These are phyloP conservation scores for Ardeotis arabs DNA, from an alignment of 2,113 vertebrate genomes.

Conservation along the genomic window DNA sequence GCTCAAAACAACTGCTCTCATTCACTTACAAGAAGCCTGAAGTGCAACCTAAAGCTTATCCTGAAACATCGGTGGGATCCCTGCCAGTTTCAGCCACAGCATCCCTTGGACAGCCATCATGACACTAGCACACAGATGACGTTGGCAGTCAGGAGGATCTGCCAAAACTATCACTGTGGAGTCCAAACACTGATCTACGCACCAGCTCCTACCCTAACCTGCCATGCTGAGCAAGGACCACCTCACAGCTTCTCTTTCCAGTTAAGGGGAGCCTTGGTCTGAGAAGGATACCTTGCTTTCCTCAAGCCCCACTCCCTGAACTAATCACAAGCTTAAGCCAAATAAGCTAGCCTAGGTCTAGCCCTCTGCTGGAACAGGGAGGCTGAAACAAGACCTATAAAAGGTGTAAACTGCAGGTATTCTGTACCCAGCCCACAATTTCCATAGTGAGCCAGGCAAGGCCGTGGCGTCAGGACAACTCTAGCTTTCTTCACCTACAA, in stretches of 20 bases:
- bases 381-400: background rate
- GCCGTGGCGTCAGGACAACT: background rate
- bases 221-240: background rate
- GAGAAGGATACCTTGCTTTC: background rate
- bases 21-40: background rate
- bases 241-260: background rate
- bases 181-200: background rate
- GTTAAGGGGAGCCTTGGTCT: background rate
- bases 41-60: background rate
- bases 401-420: background rate
- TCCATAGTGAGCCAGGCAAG: background rate
- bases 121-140: background rate
- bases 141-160: background rate
- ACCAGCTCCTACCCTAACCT: background rate
- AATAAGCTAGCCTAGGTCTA: background rate
- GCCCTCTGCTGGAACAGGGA: background rate
- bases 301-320: background rate
- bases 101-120: background rate
- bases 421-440: background rate
- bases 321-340: background rate
- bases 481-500: background rate
- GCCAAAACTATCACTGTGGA: background rate
- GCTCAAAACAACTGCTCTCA: background rate
- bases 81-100: background rate
- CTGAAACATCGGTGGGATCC: background rate